Base-by-base conservation (phyloP, 2,888 invertebrate genomes). In the Balanococcus diminutus region DNA sequence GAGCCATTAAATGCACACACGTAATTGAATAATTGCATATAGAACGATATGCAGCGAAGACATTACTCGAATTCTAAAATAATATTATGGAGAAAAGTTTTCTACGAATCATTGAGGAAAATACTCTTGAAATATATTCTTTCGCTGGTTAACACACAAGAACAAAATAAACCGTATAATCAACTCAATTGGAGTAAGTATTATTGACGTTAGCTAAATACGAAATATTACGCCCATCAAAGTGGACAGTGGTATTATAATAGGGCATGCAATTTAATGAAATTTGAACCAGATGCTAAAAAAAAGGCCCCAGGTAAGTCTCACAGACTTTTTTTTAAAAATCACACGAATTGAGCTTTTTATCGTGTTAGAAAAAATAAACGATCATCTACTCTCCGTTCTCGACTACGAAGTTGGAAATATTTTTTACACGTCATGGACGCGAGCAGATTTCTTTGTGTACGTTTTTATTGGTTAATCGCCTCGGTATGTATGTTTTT, bases 21-120 rank as follows among this genome's bases (percentile, higher is more conserved):
- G 8, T 8, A 79, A 79, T 79, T 79, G 75, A 36, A 79, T 79
- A 79, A 79, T 79, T 79, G 75, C 75, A 79, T 79, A 36, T 79
- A 28, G 11, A 19, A 5, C 16, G 16, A 79, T 56, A 56, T 79
- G 75, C 75, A 32, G 19, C 32, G 8, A 1, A 28, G 19, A 28
- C 36, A 79, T 79, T 36, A 36, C 36, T 11, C 36, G 36, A 14
- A 32, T 16, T 75, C 16, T 16, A 6, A 51, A n/a, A n/a, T 36
- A 36, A 36, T 6, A 36, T 36, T 36, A 36, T 51, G 2, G 2
- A 3, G 51, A 51, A 16, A n/a, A 51, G n/a, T 14, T 19, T 51
- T 5, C 3, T 51, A 51, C 51, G 4, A 4, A 51, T 51, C n/a
- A n/a, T n/a, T 11, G 16, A 46, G n/a, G 5, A 51, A 51, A n/a